Conservation (phyloP, 2,888 invertebrate species). For the Eurois occulta region DNA sequence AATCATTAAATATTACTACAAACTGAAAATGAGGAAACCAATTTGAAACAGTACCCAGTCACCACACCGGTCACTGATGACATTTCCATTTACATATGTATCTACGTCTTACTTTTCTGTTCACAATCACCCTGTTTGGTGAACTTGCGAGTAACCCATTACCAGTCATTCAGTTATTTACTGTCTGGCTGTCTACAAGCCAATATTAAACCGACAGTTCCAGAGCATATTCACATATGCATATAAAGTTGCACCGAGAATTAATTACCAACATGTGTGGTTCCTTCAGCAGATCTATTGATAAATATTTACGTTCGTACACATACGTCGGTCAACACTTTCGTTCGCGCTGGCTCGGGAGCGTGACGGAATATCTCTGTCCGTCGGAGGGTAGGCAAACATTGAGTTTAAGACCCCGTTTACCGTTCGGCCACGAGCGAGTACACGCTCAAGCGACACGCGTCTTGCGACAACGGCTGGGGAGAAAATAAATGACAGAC, state of each 20-base stretch:
- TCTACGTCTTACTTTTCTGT: background rate
- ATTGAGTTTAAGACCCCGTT: background rate
- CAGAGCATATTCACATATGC: slow-evolving; percentile 9
- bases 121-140: background rate
- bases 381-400: slow-evolving; percentile 28
- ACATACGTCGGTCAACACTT: slow-evolving; percentile 42
- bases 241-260: slow-evolving; percentile 15
- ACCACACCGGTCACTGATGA: no score
- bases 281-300: slow-evolving; percentile 16
- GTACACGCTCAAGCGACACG: background rate
- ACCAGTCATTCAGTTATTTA: background rate
- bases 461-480: background rate
- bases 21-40: background rate
- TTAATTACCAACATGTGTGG: slow-evolving; percentile 21
- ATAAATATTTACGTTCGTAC: slow-evolving; percentile 49
- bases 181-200: background rate
- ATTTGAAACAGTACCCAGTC: background rate
- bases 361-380: slow-evolving; percentile 39
- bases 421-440: background rate
- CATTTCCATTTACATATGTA: background rate
- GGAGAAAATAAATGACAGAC: background rate
- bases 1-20: background rate
- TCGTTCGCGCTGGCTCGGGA: background rate
- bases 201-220: background rate
- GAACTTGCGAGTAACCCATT: background rate